Percentiles rank a stretch among this genome's conserved stretches.
phyloP scores from a whole-genome alignment of 2,797 vertebrate genomes.

The Petrocephalus sullivani region DNA sequence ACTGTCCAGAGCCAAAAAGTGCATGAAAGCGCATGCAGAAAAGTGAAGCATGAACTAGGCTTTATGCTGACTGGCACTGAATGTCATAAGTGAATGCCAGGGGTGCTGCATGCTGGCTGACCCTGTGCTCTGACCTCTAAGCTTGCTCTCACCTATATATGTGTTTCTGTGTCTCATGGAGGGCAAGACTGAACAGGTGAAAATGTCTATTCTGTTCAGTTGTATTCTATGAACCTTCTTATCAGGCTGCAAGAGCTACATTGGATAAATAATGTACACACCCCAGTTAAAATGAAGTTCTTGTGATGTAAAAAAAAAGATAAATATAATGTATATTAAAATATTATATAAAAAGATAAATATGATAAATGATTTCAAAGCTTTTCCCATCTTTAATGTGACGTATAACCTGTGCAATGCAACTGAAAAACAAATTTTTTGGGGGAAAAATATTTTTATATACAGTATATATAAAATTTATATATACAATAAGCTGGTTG shows the following conservation, averaged over 20 bases:
- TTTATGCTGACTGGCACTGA: background rate
- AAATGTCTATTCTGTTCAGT: background rate
- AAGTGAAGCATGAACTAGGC: background rate
- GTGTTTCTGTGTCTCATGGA: background rate
- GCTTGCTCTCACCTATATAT: background rate
- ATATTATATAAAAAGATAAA: too few relatives aligned
- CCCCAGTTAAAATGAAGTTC: too few relatives aligned
- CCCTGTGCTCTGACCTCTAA: background rate
- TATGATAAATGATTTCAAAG: too few relatives aligned
- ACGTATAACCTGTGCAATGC: too few relatives aligned
- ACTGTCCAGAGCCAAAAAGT: background rate
- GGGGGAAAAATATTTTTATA: too few relatives aligned
- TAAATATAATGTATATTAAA: too few relatives aligned
- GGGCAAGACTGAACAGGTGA: background rate
- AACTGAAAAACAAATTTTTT: too few relatives aligned
- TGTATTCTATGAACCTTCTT: background rate
- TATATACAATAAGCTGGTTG: too few relatives aligned
- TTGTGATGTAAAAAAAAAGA: too few relatives aligned
- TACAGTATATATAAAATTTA: too few relatives aligned
- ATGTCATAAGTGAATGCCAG: background rate
- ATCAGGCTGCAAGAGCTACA: background rate
- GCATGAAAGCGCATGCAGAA: background rate
- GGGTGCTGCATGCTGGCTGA: background rate
- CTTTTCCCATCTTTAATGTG: too few relatives aligned
- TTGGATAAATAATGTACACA: too few relatives aligned